Evolutionary conservation across 2,888 invertebrate genomes (phyloP).

Genomic region (Lasioglossum vierecki): DNA sequence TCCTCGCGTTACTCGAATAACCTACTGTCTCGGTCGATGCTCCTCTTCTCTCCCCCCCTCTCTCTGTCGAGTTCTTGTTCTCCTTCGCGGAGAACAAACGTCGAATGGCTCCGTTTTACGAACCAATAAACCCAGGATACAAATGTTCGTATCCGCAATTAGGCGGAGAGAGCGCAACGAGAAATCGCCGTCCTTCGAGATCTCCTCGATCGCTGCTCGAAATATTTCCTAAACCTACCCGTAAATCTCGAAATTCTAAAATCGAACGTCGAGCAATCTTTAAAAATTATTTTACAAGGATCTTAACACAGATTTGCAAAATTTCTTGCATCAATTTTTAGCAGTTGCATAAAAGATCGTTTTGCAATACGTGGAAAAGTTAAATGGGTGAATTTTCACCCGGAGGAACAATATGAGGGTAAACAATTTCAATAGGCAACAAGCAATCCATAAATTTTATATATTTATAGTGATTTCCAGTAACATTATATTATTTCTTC

Average conservation of each 20-base stretch:
- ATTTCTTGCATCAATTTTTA: too few relatives aligned
- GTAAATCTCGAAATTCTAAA: fast-evolving
- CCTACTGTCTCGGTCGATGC: slow-evolving; percentile 22
- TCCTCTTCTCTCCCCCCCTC: background rate
- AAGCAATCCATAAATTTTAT: too few relatives aligned
- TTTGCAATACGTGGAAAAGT: too few relatives aligned
- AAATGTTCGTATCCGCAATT: slow-evolving; percentile 42
- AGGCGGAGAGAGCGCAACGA: background rate
- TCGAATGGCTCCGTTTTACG: slow-evolving; percentile 33
- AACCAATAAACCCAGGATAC: slow-evolving; percentile 40
- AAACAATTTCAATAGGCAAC: too few relatives aligned
- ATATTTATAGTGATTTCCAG: too few relatives aligned
- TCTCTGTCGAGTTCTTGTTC: background rate
- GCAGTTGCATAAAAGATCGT: too few relatives aligned
- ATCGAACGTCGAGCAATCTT: too few relatives aligned
- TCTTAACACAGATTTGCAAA: too few relatives aligned
- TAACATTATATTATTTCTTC: too few relatives aligned
- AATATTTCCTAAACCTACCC: background rate
- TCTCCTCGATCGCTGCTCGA: background rate
- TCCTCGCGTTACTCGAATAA: slow-evolving; percentile 29
- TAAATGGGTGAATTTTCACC: too few relatives aligned
- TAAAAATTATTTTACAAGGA: too few relatives aligned
- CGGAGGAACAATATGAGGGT: too few relatives aligned
- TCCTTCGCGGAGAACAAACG: slow-evolving; percentile 14
- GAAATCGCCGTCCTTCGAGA: slow-evolving; percentile 2